Base-by-base conservation (phyloP, 2,113 vertebrate genomes). In the Pituophis catenifer region DNA sequence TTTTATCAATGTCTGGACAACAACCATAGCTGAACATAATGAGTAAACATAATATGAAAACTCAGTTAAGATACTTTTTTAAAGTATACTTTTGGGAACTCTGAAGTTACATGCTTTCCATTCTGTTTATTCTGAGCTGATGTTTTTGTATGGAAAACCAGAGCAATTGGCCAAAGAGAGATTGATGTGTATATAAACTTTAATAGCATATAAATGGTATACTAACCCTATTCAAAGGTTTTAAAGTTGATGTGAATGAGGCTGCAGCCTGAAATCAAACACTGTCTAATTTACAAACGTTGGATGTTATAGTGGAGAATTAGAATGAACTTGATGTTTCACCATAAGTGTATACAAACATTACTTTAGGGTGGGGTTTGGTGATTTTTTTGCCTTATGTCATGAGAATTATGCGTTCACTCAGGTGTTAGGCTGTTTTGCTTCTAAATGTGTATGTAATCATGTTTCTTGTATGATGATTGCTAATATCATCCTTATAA, bases 401-500 rank as follows among this genome's bases (percentile, higher is more conserved):
- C 52, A 91, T 55, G 52, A 91, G 33, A 23, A 8, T 53, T 91
- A 12, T n/a, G 62, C 12, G 1, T 33, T 54, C 2, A 48, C 1
- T 3, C 2, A 86, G 19, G 33, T 85, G 7, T 9, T 54, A 58
- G 33, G 52, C 23, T 33, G 8, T 70, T 52, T 12, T 88, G 11
- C 86, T 88, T 44, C 58, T 88, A 65, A 33, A 52, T 62, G 13
- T 65, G 8, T 13, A 33, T 62, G 65, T 11, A 12, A 88, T 88
- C 50, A 65, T 29, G 4, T 13, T 65, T 50, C n/a, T 13, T 65
- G 3, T 7, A 26, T 19, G 29, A 44, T 17, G 8, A 19, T 11
- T 92, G 59, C 4, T 44, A 91, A 90, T 93, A 91, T 91, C 1
- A 81, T 94, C 95, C 95, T 91, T 7, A 59, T 94, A 93, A 95